A percentile compares a stretch with the other conserved stretches of the same genome.
phyloP scores from a whole-genome alignment of 2,888 invertebrate species.

The Calephelis perditalis region DNA sequence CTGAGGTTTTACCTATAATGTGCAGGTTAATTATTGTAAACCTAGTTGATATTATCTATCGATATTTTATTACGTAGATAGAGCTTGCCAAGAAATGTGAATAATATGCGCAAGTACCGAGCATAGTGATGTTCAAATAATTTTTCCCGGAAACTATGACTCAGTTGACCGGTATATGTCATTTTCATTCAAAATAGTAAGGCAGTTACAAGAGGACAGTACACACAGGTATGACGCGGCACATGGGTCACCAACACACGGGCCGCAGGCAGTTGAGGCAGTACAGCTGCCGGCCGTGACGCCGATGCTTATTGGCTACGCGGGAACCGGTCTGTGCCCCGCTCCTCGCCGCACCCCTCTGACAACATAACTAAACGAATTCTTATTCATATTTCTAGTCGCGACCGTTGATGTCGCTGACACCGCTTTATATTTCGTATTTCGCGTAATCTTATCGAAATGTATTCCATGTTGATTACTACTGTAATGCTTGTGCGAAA shows the following conservation, averaged over 20 bases:
- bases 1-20: too few species aligned
- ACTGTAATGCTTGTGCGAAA: constrained; percentile 42
- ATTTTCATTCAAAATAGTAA: constrained; percentile 63
- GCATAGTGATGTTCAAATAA: background rate
- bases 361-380: constrained; percentile 71
- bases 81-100: background rate
- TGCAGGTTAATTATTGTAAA: too few species aligned
- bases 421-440: constrained; percentile 56
- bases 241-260: constrained; percentile 24
- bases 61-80: background rate
- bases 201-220: constrained; percentile 45
- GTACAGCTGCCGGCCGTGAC: constrained; percentile 66
- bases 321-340: constrained; percentile 61
- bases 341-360: constrained; percentile 42
- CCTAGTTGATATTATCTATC: too few species aligned
- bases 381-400: constrained; percentile 72
- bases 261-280: constrained; percentile 25
- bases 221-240: constrained; percentile 56
- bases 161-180: constrained; percentile 45
- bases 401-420: constrained; percentile 71
- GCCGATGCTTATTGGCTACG: constrained; percentile 61
- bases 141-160: constrained; percentile 39
- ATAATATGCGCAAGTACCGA: background rate
- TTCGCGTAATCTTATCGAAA: constrained; percentile 76
- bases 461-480: constrained; percentile 54